Percentiles rank a stretch among this genome's conserved stretches.
phyloP scores from a whole-genome alignment of 2,888 invertebrate genomes.

The Archips crataeganus region DNA sequence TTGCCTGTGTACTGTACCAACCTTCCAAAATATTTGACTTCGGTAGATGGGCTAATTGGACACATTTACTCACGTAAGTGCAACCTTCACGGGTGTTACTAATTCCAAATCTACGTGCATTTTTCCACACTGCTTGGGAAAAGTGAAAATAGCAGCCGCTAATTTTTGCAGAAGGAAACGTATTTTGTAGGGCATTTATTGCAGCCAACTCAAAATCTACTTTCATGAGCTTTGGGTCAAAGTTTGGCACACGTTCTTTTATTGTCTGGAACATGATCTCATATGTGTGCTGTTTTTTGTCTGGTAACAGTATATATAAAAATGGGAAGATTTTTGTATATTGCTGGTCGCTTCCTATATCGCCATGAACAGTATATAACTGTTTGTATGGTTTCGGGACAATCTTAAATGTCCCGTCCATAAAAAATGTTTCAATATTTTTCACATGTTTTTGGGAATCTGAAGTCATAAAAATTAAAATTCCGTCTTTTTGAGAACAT shows the following conservation, averaged over 20 bases:
- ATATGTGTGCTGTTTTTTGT: background rate
- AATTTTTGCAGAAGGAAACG: too few species aligned
- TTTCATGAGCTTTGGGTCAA: background rate
- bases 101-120: too few species aligned
- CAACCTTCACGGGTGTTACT: too few species aligned
- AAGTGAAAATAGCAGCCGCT: too few species aligned
- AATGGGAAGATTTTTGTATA: background rate
- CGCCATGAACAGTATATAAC: background rate
- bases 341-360: background rate
- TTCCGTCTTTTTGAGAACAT: background rate
- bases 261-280: background rate
- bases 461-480: background rate
- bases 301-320: background rate
- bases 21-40: too few species aligned
- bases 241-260: background rate
- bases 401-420: background rate
- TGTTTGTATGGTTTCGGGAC: background rate
- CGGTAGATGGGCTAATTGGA: too few species aligned
- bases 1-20: too few species aligned
- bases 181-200: too few species aligned
- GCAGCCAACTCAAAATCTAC: slow-evolving; percentile 1
- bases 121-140: too few species aligned
- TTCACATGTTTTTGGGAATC: background rate
- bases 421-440: background rate
- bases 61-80: too few species aligned